These are phyloP conservation scores for Shinisaurus crocodilurus DNA, from an alignment of 2,113 vertebrate genomes.

Conservation along the genomic window DNA sequence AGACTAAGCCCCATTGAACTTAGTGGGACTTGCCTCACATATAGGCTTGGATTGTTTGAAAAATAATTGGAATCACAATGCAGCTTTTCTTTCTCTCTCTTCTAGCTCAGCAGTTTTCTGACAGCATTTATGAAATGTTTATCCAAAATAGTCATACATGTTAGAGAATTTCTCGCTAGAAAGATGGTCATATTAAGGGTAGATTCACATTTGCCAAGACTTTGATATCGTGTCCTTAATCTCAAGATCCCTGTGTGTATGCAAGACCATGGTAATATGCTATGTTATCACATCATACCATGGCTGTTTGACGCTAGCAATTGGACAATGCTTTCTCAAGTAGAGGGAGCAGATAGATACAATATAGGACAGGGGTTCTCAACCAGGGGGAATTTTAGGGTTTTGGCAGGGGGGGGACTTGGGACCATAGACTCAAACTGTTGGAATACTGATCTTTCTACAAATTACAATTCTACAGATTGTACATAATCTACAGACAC, in stretches of 20 bases:
- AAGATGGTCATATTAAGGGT: neutral
- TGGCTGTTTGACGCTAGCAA: neutral
- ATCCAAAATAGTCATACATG: neutral
- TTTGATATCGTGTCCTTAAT: neutral
- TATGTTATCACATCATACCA: neutral
- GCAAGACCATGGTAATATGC: neutral
- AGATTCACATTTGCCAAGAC: neutral
- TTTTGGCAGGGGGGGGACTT: too few relatives aligned
- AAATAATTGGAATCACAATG: neutral
- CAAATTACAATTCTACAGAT: too few relatives aligned
- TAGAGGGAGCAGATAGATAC: too few relatives aligned
- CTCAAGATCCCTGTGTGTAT: neutral
- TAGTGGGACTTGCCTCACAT: neutral
- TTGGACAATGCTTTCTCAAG: neutral
- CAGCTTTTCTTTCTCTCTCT: neutral
- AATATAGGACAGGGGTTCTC: neutral
- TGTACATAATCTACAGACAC: too few relatives aligned
- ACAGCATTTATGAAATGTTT: neutral
- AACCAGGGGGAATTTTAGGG: too few relatives aligned
- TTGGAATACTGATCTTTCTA: too few relatives aligned
- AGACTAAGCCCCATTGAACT: neutral
- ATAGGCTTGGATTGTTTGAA: neutral
- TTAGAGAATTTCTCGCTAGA: neutral
- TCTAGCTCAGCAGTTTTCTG: neutral
- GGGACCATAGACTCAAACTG: too few relatives aligned